Percentiles rank a stretch among this genome's conserved stretches.
Evolutionary conservation across 2,113 vertebrate species (phyloP).

Genomic region (Trematomus loennbergii): DNA sequence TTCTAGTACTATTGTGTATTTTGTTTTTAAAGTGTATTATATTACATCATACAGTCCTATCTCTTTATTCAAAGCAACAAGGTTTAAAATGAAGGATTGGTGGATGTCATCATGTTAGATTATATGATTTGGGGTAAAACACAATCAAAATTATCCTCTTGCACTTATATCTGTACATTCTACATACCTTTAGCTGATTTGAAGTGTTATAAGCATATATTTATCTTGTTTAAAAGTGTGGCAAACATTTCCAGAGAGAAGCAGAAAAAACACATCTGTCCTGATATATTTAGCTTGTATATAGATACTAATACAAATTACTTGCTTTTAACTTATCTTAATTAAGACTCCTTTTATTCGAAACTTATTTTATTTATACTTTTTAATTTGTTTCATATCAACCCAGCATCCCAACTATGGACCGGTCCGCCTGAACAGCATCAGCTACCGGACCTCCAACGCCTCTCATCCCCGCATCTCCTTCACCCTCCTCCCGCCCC

Average conservation of each 20-base stretch:
- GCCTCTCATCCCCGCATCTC: slow-evolving; percentile 4
- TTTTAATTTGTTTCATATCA: background rate
- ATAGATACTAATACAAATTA: background rate
- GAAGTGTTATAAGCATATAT: background rate
- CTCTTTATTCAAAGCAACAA: background rate
- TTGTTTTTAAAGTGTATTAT: background rate
- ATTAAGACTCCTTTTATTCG: background rate
- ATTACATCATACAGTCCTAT: background rate
- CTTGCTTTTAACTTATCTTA: background rate
- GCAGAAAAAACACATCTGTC: background rate
- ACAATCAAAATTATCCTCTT: background rate
- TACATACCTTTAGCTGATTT: background rate
- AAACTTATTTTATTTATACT: background rate
- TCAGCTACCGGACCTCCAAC: slow-evolving; percentile 8
- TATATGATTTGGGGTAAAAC: background rate
- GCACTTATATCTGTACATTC: background rate
- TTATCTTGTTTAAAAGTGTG: background rate
- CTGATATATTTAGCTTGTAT: background rate
- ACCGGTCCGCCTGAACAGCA: background rate
- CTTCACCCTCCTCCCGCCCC: background rate
- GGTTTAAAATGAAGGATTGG: background rate
- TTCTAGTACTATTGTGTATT: no score
- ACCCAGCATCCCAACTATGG: background rate
- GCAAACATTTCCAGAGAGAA: background rate
- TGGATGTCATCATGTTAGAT: background rate